Base-by-base conservation (phyloP, 2,113 vertebrate species). In the Spermophilus dauricus region DNA sequence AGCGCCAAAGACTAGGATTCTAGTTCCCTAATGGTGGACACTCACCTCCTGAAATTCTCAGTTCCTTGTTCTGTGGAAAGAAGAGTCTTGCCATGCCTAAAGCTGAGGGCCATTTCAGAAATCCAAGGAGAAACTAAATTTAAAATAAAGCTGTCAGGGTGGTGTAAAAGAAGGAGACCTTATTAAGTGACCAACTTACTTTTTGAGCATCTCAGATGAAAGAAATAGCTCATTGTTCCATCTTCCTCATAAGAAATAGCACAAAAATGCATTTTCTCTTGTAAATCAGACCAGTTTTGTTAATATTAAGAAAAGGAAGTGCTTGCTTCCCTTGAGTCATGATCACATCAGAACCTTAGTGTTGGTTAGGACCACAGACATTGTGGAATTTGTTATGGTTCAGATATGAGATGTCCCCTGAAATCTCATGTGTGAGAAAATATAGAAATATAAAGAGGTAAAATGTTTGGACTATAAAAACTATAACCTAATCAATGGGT, bases 31-130 rank as follows among this genome's bases (percentile, higher is more conserved):
- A 0, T 3, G 0, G 48, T 58, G n/a, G 53, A 56, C 26, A 37
- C 45, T 75, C 9, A 67, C 20, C 58, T 87, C 42, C 53, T 42
- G n/a, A 77, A 63, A 88, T 63, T 77, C 69, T 65, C 14, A 76
- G 34, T 70, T 84, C 45, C 70, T 86, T 58, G 5, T 17, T 56
- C n/a, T 94, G 14, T 91, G 48, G 45, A 34, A 61, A 65, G 24
- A 51, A 75, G 17, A 48, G 61, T 58, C 56, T 34, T 61, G 9
- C 9, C 18, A 20, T 72, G 17, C n/a, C 12, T 12, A 34, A n/a
- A 5, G 37, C 11, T 72, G n/a, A 65, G 80, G 83, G n/a, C 17
- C n/a, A 63, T 42, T 80, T 65, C 24, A 67, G 86, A 93, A 96
- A 67, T 22, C 2, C 32, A 30, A 69, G 65, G 65, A 91, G 37